Base-by-base conservation (phyloP, 2,113 vertebrate genomes). In the Saccopteryx leptura region DNA sequence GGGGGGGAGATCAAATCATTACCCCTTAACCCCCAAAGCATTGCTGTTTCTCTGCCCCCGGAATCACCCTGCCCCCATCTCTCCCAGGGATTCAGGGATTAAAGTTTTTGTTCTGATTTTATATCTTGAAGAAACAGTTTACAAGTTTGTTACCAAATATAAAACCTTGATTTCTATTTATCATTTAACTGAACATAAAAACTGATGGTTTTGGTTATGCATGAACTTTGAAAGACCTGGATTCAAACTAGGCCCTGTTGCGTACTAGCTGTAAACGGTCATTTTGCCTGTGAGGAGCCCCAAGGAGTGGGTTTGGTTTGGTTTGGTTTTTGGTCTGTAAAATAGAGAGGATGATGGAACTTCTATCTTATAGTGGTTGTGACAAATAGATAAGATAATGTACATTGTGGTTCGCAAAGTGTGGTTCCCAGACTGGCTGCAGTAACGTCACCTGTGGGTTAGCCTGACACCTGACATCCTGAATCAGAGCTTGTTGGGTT, bases 151-250 rank as follows among this genome's bases (percentile, higher is more conserved):
- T 83, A 50, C 11, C 50, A 91, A 39, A 80, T 24, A 26, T 21
- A 80, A 83, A 85, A 88, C 69, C 39, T 96, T 85, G 12, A 61
- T 76, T 92, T 95, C 61, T 94, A 61, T 33, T 89, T 61, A 74
- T 72, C 39, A 83, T 13, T 26, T 50, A 31, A 65, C 71, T 72
- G 28, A 68, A 63, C 54, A 91, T 81, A 84, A 63, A 56, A 60
- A 71, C 6, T 10, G 58, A 88, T 26, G 65, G 14, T 54, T 93
- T 95, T 54, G 33, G 58, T 79, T 87, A 54, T 58, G 33, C 10
- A 87, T 93, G 33, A 86, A 86, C 46, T 89, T 86, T 52, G 54
- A 66, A 96, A 86, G 87, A 46, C 21, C 17, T 46, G 33, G 46
- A 69, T 65, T 87, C 65, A 82, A 60, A 83, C 39, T 90, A 75